These are phyloP conservation scores for Drosophila putrida DNA, from an alignment of 2,888 invertebrate species.

Conservation along the genomic window DNA sequence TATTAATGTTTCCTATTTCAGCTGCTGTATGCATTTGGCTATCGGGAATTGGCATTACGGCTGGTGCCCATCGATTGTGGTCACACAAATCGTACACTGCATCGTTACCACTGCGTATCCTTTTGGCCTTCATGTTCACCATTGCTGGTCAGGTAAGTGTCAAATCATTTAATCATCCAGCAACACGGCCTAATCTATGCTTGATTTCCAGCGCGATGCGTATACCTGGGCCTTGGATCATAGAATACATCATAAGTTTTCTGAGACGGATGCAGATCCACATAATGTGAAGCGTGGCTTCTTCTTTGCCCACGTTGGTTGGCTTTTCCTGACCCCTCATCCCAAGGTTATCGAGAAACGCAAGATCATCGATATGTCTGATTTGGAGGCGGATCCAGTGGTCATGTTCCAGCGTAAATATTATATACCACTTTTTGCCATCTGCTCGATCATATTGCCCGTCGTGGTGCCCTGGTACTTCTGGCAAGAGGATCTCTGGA, in stretches of 20 bases:
- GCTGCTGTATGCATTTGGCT: constrained; percentile 87
- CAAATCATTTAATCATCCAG: neutral
- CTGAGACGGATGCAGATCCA: constrained; percentile 93
- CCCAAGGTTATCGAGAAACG: constrained; percentile 91
- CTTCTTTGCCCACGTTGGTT: constrained; percentile 96
- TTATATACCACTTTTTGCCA: constrained; percentile 90
- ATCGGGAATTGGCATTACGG: constrained; percentile 94
- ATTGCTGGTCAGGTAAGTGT: constrained; percentile 91
- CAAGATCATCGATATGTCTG: constrained; percentile 89
- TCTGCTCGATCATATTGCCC: constrained; percentile 90
- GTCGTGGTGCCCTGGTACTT: constrained; percentile 92
- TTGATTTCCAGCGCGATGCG: constrained; percentile 89
- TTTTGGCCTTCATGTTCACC: constrained; percentile 91
- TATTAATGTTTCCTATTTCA: constrained; percentile 82
- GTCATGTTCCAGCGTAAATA: constrained; percentile 92
- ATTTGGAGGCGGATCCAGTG: constrained; percentile 90
- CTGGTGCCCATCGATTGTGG: constrained; percentile 93
- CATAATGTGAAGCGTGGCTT: constrained; percentile 93
- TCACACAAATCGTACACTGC: constrained; percentile 92
- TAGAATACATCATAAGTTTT: constrained; percentile 95
- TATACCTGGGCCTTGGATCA: constrained; percentile 95
- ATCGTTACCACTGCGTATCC: constrained; percentile 88
- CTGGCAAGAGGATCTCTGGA: constrained; percentile 93
- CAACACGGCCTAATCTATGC: neutral
- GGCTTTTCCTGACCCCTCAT: constrained; percentile 94